phyloP scores from a whole-genome alignment of 1,140 invertebrate species.

The Papilio helenus region DNA sequence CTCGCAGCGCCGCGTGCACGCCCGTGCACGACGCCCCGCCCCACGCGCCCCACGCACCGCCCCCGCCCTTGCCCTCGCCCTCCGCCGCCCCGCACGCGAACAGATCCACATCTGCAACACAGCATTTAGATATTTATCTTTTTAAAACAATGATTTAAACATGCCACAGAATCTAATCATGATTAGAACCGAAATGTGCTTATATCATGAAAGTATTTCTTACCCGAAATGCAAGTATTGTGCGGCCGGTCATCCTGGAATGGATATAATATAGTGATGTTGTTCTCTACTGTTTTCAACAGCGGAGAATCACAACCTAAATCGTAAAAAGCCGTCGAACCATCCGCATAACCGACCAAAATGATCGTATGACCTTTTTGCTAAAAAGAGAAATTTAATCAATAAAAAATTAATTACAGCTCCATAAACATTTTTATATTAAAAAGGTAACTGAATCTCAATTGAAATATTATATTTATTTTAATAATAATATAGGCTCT shows the following conservation, averaged over 20 bases:
- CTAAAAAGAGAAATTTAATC: slow-evolving; percentile 55
- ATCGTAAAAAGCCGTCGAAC: slow-evolving; percentile 85
- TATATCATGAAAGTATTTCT: slow-evolving; percentile 27
- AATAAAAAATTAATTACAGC: slow-evolving; percentile 39
- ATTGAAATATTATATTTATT: slow-evolving; percentile 21
- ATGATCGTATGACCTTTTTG: slow-evolving; percentile 80
- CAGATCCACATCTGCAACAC: slow-evolving; percentile 46
- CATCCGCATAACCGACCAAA: slow-evolving; percentile 86
- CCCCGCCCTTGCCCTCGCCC: not conserved
- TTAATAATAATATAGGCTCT: slow-evolving; percentile 41
- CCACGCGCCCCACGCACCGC: slow-evolving; percentile 41
- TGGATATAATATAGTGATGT: slow-evolving; percentile 71
- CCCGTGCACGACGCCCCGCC: slow-evolving; percentile 50
- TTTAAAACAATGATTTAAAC: too few species aligned
- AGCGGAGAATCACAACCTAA: slow-evolving; percentile 82
- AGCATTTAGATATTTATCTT: not conserved
- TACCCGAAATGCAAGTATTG: slow-evolving; percentile 70
- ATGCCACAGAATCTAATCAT: not conserved
- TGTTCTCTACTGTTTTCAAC: slow-evolving; percentile 67
- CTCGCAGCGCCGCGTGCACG: slow-evolving; percentile 36
- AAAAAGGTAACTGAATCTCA: slow-evolving; percentile 1
- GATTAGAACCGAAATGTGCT: not conserved
- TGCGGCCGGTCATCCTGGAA: slow-evolving; percentile 63
- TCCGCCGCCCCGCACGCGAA: slow-evolving; percentile 38
- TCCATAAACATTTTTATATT: too few species aligned